Conservation (phyloP, 1,140 invertebrate species). For the Eriocheir sinensis region DNA sequence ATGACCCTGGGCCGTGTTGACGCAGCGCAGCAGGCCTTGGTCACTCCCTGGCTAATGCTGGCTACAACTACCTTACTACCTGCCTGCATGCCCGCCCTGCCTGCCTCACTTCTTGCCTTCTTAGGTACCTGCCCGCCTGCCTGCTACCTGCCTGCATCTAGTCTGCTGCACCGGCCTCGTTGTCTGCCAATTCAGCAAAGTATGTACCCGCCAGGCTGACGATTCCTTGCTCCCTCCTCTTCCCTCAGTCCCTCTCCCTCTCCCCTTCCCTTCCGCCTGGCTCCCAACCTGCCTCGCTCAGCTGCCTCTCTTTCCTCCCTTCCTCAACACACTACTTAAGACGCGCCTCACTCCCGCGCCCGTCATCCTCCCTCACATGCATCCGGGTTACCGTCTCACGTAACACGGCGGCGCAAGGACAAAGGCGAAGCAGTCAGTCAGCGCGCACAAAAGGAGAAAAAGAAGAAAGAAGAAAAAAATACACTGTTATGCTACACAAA, state of each 20-base stretch:
- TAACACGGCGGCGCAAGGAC: neutral
- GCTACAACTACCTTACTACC: neutral
- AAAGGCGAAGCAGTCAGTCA: neutral
- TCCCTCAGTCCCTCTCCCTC: neutral
- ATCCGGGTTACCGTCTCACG: neutral
- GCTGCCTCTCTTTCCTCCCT: slow-evolving; percentile 11
- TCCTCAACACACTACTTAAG: slow-evolving; percentile 12
- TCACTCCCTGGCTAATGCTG: neutral
- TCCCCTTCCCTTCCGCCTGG: neutral
- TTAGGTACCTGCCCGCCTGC: neutral
- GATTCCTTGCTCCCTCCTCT: neutral
- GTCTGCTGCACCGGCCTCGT: neutral
- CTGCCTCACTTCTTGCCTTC: neutral
- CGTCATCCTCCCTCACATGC: neutral
- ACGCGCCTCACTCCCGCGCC: neutral
- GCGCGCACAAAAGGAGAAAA: neutral
- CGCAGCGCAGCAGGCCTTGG: neutral
- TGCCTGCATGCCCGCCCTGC: neutral
- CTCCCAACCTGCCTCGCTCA: slow-evolving; percentile 2
- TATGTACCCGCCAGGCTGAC: neutral
- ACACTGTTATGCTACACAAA: neutral
- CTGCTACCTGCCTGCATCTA: neutral
- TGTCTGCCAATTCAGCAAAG: neutral
- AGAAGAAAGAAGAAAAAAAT: slow-evolving; percentile 5
- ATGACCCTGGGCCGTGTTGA: slow-evolving; percentile 8